Base-by-base conservation (phyloP, 2,113 vertebrate genomes). In the Rhea pennata region DNA sequence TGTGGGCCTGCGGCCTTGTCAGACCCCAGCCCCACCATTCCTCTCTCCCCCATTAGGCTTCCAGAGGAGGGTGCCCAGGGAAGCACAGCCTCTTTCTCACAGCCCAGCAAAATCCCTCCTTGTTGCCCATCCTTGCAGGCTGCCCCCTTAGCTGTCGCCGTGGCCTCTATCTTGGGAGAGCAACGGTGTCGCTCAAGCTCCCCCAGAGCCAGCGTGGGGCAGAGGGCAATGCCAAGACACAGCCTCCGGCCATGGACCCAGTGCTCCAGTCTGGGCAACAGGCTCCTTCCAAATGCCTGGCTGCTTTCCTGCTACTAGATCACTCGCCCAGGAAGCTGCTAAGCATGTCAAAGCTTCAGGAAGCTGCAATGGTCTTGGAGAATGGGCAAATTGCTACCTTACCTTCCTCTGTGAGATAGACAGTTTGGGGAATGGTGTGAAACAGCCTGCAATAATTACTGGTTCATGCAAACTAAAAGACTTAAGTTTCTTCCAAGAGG, bases 161-260 rank as follows among this genome's bases (percentile, higher is more conserved):
- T 2, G 39, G 1, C 17, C 36, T 71, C 10, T 62, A 22, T 33
- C 40, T 1, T 2, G 67, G 12, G 19, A 42, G 15, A 5, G 56
- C 61, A 23, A 56, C 40, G 0, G 50, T 1, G 8, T 1, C 33
- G 2, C 27, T 51, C 19, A 31, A 11, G 61, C 46, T 65, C 29
- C 7, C 58, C 1, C 1, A 1, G 1, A 27, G 59, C 50, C 48
- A 27, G 19, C 1, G 8, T 26, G 5, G 5, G 40, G 33, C 72
- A n/a, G 65, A n/a, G 42, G 50, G 40, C 48, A 4, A 0, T 1
- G 8, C 24, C 2, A 2, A 14, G 27, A 42, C 29, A 31, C 8
- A 40, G 12, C 26, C 40, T 40, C 17, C 15, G 17, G 40, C 27
- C 65, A 29, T 11, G 16, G 40, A 26, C 24, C 64, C 24, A 17